Conservation (phyloP, 1,140 invertebrate genomes). For the Pinna nobilis region DNA sequence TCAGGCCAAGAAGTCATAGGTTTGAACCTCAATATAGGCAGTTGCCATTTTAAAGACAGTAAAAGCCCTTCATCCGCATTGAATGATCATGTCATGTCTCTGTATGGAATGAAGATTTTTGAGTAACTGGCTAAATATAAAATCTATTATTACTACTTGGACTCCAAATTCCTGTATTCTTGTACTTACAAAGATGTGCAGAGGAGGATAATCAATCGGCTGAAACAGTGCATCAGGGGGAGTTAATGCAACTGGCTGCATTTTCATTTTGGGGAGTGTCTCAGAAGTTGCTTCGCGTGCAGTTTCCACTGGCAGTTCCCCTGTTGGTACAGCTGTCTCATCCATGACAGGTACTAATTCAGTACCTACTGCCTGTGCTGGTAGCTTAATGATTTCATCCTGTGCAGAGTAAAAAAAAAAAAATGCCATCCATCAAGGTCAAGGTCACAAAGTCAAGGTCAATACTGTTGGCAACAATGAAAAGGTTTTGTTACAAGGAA, state of each 20-base stretch:
- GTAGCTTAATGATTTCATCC: slow-evolving; percentile 37
- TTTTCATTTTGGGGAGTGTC: neutral
- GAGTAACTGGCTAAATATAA: too few relatives aligned
- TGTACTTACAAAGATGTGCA: slow-evolving; percentile 73
- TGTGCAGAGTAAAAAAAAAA: slow-evolving; percentile 5
- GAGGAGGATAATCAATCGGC: slow-evolving; percentile 71
- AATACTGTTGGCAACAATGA: too few relatives aligned
- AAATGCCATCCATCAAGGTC: too few relatives aligned
- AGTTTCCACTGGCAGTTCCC: slow-evolving; percentile 8
- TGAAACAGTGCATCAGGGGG: slow-evolving; percentile 69
- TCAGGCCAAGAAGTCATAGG: too few relatives aligned
- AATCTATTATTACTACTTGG: too few relatives aligned
- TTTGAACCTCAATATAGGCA: too few relatives aligned
- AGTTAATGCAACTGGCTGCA: slow-evolving; percentile 39
- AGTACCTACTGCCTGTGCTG: slow-evolving; percentile 8
- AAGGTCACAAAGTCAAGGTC: too few relatives aligned
- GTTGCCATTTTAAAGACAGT: too few relatives aligned
- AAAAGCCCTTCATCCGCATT: too few relatives aligned
- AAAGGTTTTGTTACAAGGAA: too few relatives aligned
- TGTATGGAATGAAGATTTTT: too few relatives aligned
- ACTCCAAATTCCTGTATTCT: neutral
- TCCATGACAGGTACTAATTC: slow-evolving; percentile 10
- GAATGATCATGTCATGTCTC: too few relatives aligned
- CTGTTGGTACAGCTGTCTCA: slow-evolving; percentile 9
- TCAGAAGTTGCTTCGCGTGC: neutral